Percentiles rank a stretch among this genome's conserved stretches.
phyloP scores from a whole-genome alignment of 1,140 invertebrate genomes.

The Telenomus remus region DNA sequence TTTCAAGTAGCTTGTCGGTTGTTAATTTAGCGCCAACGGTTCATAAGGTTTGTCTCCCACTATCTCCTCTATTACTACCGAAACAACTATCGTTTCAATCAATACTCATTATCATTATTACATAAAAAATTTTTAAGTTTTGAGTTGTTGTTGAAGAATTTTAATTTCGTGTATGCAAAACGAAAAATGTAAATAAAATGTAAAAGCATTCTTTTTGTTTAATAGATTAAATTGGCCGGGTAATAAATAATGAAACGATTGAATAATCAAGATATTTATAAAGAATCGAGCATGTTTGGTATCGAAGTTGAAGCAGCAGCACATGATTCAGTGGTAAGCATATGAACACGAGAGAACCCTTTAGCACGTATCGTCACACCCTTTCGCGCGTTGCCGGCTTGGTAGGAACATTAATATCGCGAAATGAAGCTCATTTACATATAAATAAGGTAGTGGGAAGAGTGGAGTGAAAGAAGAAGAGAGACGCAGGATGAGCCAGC shows the following conservation, averaged over 20 bases:
- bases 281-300: slow-evolving; percentile 14
- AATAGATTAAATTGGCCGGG: too few relatives aligned
- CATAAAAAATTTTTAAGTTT: too few relatives aligned
- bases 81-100: slow-evolving; percentile 24
- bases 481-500: slow-evolving; percentile 70
- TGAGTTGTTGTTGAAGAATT: too few relatives aligned
- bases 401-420: slow-evolving; percentile 87
- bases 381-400: slow-evolving; percentile 73
- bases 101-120: too few relatives aligned
- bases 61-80: slow-evolving; percentile 64
- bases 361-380: slow-evolving; percentile 71
- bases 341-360: slow-evolving; percentile 70
- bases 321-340: slow-evolving; percentile 69
- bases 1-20: slow-evolving; percentile 75
- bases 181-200: too few relatives aligned
- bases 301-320: slow-evolving; percentile 52
- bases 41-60: slow-evolving; percentile 69
- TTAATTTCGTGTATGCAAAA: too few relatives aligned
- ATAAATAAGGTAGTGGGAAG: slow-evolving; percentile 84
- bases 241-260: too few relatives aligned
- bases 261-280: too few relatives aligned
- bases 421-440: slow-evolving; percentile 92
- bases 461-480: slow-evolving; percentile 61
- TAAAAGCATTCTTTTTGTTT: too few relatives aligned
- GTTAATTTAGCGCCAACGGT: slow-evolving; percentile 72